Evolutionary conservation across 1,140 invertebrate species (phyloP).

Genomic region (Hylaeus volcanicus): DNA sequence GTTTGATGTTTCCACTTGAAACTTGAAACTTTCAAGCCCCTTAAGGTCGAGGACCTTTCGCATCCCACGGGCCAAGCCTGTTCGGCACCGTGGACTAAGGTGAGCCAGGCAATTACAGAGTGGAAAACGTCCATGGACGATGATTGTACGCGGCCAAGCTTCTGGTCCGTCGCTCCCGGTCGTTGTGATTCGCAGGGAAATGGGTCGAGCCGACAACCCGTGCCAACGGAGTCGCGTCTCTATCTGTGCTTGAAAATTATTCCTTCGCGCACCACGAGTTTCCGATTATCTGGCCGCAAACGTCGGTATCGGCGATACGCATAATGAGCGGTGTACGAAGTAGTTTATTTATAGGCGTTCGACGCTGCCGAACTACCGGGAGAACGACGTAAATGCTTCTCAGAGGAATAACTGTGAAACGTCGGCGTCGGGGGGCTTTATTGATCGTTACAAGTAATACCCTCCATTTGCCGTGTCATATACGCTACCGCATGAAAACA

Average conservation of each 20-base stretch:
- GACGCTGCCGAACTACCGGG: neutral
- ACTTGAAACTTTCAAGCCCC: too few relatives aligned
- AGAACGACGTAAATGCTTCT: constrained; percentile 29
- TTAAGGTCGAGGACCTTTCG: constrained; percentile 19
- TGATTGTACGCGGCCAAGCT: neutral
- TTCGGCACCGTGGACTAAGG: neutral
- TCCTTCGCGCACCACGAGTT: neutral
- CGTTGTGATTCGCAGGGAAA: neutral
- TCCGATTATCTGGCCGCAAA: neutral
- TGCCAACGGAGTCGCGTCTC: neutral
- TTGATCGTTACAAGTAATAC: constrained; percentile 31
- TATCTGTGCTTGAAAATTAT: constrained; percentile 16
- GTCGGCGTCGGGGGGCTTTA: neutral
- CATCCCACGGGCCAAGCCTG: neutral
- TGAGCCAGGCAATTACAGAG: neutral
- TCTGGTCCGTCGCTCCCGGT: neutral
- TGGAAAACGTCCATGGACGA: neutral
- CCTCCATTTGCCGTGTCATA: neutral
- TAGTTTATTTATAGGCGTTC: constrained; percentile 43
- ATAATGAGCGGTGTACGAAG: constrained; percentile 28
- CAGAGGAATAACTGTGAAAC: neutral
- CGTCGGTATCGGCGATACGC: constrained; percentile 12
- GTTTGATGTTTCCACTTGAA: too few relatives aligned
- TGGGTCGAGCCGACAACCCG: constrained; percentile 12
- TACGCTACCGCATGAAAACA: neutral